Percentiles rank a stretch among this genome's conserved stretches.
These are phyloP conservation scores for Hylomyscus alleni DNA, from an alignment of 2,797 vertebrate genomes.

Conservation along the genomic window DNA sequence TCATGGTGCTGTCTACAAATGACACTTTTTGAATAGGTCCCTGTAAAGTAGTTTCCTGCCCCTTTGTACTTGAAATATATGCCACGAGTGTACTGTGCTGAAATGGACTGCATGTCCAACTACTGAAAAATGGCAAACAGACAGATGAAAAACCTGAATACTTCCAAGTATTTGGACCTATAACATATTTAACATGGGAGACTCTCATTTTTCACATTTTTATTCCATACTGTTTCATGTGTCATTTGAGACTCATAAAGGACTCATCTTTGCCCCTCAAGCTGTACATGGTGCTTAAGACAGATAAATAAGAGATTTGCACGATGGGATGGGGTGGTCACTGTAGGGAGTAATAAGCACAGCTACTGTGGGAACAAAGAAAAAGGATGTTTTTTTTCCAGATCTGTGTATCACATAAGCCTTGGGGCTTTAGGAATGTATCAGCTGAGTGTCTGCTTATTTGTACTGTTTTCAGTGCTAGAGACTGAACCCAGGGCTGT, in stretches of 20 bases:
- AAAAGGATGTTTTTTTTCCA: background rate
- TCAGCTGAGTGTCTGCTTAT: constrained; percentile 3
- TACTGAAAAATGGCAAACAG: background rate
- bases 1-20: constrained; percentile 9
- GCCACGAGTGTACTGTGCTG: background rate
- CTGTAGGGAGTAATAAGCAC: background rate
- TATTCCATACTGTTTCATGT: background rate
- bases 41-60: background rate
- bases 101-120: background rate
- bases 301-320: background rate
- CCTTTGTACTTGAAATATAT: background rate
- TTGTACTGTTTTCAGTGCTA: background rate
- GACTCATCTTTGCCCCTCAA: background rate
- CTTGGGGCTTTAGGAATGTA: background rate
- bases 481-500: background rate
- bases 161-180: background rate
- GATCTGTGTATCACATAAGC: too few relatives aligned
- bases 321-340: too few relatives aligned
- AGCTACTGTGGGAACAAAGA: background rate
- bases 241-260: background rate
- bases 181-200: constrained; percentile 1
- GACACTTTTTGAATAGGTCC: constrained; percentile 4
- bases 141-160: background rate
- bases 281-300: background rate
- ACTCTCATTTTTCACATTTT: constrained; percentile 46